A percentile compares a stretch with the other conserved stretches of the same genome.
Evolutionary conservation across 1,140 invertebrate genomes (phyloP).

Genomic region (Zelostemma sp.): DNA sequence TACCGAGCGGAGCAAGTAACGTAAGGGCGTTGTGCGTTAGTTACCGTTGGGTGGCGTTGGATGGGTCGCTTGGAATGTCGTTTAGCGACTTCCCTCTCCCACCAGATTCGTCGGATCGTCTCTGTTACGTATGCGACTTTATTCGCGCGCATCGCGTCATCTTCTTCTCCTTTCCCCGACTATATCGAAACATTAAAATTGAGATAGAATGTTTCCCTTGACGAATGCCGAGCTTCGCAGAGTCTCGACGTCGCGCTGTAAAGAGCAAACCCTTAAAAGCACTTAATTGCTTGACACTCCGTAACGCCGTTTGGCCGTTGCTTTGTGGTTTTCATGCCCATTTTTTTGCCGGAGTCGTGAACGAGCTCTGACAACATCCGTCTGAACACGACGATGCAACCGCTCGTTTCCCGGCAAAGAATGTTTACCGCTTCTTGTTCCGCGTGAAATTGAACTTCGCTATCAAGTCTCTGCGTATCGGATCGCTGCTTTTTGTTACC

Average conservation of each 20-base stretch:
- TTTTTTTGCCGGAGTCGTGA: constrained; percentile 1
- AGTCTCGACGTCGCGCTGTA: constrained; percentile 54
- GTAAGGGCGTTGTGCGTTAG: constrained; percentile 51
- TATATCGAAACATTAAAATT: too few relatives aligned
- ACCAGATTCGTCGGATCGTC: constrained; percentile 17
- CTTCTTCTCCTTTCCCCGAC: constrained; percentile 11
- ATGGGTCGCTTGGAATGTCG: constrained; percentile 66
- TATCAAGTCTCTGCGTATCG: background rate
- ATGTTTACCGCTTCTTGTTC: background rate
- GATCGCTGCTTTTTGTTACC: too few relatives aligned
- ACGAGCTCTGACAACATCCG: background rate
- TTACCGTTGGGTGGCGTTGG: constrained; percentile 68
- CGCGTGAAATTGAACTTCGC: background rate
- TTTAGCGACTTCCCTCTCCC: constrained; percentile 66
- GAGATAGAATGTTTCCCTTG: too few relatives aligned
- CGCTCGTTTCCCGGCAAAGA: background rate
- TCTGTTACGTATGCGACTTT: constrained; percentile 29
- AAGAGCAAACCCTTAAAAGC: constrained; percentile 1
- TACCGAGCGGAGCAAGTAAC: constrained; percentile 25
- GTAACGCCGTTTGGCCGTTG: constrained; percentile 1
- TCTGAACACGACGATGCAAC: background rate
- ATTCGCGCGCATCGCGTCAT: constrained; percentile 27
- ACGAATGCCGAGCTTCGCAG: too few relatives aligned
- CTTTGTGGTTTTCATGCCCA: constrained; percentile 4
- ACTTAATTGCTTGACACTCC: constrained; percentile 10